Percentiles rank a stretch among this genome's conserved stretches.
Conservation (phyloP, 2,888 invertebrate species). For the Apomyelois bistriatella region DNA sequence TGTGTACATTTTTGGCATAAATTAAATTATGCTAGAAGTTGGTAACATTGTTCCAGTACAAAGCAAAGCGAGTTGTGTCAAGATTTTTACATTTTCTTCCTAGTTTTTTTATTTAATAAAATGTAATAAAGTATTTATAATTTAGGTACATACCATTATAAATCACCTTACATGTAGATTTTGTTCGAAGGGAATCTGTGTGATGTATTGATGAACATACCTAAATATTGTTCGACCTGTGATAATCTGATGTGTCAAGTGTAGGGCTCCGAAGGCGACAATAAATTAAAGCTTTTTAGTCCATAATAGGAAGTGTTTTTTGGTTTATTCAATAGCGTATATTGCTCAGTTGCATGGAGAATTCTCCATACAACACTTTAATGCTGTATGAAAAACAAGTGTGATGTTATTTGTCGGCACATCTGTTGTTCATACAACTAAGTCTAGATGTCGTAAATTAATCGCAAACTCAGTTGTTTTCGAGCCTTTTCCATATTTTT, state of each 20-base stretch:
- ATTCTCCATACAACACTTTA: conserved; percentile 15
- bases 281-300: conserved; percentile 53
- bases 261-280: conserved; percentile 53
- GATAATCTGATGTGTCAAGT: conserved; percentile 66
- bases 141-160: background rate
- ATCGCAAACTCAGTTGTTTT: background rate
- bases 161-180: background rate
- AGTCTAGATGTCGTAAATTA: background rate
- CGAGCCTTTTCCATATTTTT: background rate
- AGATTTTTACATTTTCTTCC: conserved; percentile 63
- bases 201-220: background rate
- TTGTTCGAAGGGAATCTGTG: background rate
- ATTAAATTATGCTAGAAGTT: conserved; percentile 32
- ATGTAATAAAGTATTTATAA: conserved; percentile 34
- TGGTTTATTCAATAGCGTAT: conserved; percentile 31
- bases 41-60: conserved; percentile 53
- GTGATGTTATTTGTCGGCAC: conserved; percentile 49
- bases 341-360: conserved; percentile 18
- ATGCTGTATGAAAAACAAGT: conserved; percentile 25
- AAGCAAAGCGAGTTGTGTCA: conserved; percentile 75
- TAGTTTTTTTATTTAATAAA: conserved; percentile 40
- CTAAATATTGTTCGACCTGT: conserved; percentile 25
- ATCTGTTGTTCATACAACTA: conserved; percentile 43
- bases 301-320: conserved; percentile 38
- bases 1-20: conserved; percentile 17